These are phyloP conservation scores for Gallinago paraguaiae DNA, from an alignment of 2,113 vertebrate genomes.

Conservation along the genomic window DNA sequence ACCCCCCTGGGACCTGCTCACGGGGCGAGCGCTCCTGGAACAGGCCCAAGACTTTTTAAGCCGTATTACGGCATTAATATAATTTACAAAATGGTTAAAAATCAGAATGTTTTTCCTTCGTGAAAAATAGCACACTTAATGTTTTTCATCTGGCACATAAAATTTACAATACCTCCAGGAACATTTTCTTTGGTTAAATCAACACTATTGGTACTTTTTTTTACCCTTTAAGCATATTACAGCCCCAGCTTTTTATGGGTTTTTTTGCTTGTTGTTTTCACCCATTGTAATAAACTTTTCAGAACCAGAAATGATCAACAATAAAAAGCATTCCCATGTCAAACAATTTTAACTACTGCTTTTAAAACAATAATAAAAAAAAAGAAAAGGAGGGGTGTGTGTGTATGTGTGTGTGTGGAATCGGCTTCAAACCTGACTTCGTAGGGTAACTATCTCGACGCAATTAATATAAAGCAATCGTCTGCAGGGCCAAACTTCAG, in stretches of 20 bases:
- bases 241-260: constrained; percentile 62
- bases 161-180: constrained; percentile 80
- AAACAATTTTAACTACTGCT: constrained; percentile 64
- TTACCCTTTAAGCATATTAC: constrained; percentile 73
- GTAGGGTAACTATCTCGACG: constrained; percentile 56
- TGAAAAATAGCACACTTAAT: constrained; percentile 77
- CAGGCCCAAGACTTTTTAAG: constrained; percentile 19
- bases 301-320: constrained; percentile 73
- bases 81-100: constrained; percentile 77
- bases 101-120: constrained; percentile 70
- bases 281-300: constrained; percentile 75
- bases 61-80: constrained; percentile 65
- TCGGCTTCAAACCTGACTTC: background rate
- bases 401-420: background rate
- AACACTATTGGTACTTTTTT: constrained; percentile 73
- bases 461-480: constrained; percentile 68
- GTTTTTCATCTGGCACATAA: constrained; percentile 81
- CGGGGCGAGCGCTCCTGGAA: background rate
- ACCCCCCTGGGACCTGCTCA: background rate
- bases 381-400: accelerated
- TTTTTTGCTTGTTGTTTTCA: constrained; percentile 77
- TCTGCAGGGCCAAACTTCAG: constrained; percentile 44
- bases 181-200: constrained; percentile 76
- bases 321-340: constrained; percentile 70
- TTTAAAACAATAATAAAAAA: constrained; percentile 52